Conservation (phyloP, 2,888 invertebrate genomes). For the Gryllus longicercus region DNA sequence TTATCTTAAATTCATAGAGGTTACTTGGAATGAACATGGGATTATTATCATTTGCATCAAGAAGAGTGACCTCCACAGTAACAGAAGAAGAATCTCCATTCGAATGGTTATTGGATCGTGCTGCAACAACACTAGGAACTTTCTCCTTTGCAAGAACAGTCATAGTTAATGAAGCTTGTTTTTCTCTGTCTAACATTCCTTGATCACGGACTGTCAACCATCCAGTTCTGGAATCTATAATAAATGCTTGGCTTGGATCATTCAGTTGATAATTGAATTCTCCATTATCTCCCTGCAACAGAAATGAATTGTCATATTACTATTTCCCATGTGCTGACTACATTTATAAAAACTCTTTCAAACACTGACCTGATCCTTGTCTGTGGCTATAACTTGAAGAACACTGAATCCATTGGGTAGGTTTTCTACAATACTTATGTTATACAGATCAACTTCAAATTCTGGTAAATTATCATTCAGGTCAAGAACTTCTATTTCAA, state of each 20-base stretch:
- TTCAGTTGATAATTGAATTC: conserved; percentile 76
- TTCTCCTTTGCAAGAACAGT: conserved; percentile 77
- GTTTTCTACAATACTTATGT: conserved; percentile 89
- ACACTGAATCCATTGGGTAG: conserved; percentile 77
- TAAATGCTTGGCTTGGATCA: conserved; percentile 72
- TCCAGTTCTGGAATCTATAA: conserved; percentile 73
- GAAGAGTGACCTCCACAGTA: conserved; percentile 73
- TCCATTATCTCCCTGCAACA: conserved; percentile 67
- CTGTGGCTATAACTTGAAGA: conserved; percentile 69
- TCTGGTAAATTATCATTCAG: conserved; percentile 81
- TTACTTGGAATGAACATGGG: conserved; percentile 82
- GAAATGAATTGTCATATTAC: background rate
- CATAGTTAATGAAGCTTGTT: conserved; percentile 67
- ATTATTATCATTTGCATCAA: conserved; percentile 89
- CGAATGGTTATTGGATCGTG: conserved; percentile 45
- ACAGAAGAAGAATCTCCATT: conserved; percentile 53
- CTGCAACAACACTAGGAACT: conserved; percentile 61
- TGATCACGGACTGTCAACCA: conserved; percentile 80
- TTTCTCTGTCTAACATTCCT: conserved; percentile 74
- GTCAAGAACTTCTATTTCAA: conserved; percentile 71
- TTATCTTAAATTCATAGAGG: conserved; percentile 73
- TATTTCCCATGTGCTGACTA: background rate
- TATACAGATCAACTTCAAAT: conserved; percentile 85
- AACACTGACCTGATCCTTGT: conserved; percentile 65
- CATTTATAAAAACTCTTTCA: no score